Percentiles rank a stretch among this genome's conserved stretches.
phyloP scores from a whole-genome alignment of 2,888 invertebrate species.

The Drosophila nr. fundita region DNA sequence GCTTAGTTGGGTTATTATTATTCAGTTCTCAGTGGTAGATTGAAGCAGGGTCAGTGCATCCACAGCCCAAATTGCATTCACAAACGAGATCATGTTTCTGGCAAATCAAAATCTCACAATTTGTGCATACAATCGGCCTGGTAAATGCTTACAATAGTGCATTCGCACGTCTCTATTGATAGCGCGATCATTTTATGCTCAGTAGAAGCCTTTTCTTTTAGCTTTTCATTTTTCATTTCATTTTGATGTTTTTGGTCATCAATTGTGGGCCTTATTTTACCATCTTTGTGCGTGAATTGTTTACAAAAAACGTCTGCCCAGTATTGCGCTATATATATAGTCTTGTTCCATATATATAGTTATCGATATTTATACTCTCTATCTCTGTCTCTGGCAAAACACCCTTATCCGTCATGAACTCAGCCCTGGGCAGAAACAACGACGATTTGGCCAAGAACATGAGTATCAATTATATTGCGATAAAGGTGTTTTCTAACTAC shows the following conservation, averaged over 20 bases:
- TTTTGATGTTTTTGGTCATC: conserved; percentile 53
- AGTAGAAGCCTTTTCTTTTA: conserved; percentile 24
- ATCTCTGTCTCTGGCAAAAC: conserved; percentile 30
- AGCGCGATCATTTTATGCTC: conserved; percentile 70
- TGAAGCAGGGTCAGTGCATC: conserved; percentile 22
- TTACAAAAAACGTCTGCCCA: conserved; percentile 85
- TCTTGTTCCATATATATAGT: conserved; percentile 28
- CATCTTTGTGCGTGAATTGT: conserved; percentile 85
- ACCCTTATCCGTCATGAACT: conserved; percentile 82
- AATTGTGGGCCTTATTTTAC: conserved; percentile 82
- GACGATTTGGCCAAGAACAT: conserved; percentile 84
- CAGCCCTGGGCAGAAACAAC: conserved; percentile 85
- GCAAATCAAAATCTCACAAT: conserved; percentile 35
- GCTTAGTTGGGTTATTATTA: conserved; percentile 46
- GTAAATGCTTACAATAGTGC: conserved; percentile 22
- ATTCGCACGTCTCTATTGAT: conserved; percentile 23
- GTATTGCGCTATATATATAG: conserved; percentile 74
- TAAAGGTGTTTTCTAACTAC: conserved; percentile 69
- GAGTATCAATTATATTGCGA: conserved; percentile 59
- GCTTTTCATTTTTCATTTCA: conserved; percentile 12
- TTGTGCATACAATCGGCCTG: conserved; percentile 51
- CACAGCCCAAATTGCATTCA: conserved; percentile 46
- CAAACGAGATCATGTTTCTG: conserved; percentile 45
- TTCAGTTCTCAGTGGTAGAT: conserved; percentile 34
- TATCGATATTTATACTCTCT: conserved; percentile 16